phyloP scores from a whole-genome alignment of 2,888 invertebrate species.

The Ormyrus labotus region DNA sequence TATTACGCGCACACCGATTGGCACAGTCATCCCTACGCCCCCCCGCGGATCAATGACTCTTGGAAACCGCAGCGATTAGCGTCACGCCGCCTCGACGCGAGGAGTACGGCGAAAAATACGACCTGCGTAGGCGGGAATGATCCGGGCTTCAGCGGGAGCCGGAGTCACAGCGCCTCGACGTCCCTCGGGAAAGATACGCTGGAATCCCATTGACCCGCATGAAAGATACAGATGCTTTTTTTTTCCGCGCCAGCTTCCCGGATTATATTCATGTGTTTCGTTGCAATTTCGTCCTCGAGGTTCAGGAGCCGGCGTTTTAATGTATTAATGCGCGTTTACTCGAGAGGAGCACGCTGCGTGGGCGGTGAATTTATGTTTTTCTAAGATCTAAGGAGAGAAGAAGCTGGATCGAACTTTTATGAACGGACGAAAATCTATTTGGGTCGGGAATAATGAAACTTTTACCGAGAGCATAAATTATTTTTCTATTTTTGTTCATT shows the following conservation, averaged over 20 bases:
- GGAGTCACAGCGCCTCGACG: too few species aligned
- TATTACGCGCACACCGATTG: too few species aligned
- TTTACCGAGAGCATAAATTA: too few species aligned
- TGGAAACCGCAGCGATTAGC: neutral
- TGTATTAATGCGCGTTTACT: too few species aligned
- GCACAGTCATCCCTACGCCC: slow-evolving; percentile 3
- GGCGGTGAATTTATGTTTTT: too few species aligned
- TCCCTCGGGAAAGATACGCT: neutral
- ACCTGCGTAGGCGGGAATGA: neutral
- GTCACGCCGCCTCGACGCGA: neutral
- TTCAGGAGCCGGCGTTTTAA: neutral
- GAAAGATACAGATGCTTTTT: slow-evolving; percentile 37
- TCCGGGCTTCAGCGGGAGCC: too few species aligned
- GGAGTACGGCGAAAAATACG: neutral
- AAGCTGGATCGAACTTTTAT: too few species aligned
- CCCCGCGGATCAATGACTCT: neutral
- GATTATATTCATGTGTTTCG: slow-evolving; percentile 1
- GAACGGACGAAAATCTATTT: too few species aligned
- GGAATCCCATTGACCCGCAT: slow-evolving; percentile 23
- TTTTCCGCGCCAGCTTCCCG: neutral
- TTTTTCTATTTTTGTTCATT: too few species aligned
- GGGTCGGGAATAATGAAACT: too few species aligned
- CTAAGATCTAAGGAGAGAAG: too few species aligned
- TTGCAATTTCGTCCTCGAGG: slow-evolving; percentile 11
- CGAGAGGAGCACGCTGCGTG: too few species aligned